phyloP scores from a whole-genome alignment of 2,113 vertebrate genomes.

The Paradoxurus hermaphroditus region DNA sequence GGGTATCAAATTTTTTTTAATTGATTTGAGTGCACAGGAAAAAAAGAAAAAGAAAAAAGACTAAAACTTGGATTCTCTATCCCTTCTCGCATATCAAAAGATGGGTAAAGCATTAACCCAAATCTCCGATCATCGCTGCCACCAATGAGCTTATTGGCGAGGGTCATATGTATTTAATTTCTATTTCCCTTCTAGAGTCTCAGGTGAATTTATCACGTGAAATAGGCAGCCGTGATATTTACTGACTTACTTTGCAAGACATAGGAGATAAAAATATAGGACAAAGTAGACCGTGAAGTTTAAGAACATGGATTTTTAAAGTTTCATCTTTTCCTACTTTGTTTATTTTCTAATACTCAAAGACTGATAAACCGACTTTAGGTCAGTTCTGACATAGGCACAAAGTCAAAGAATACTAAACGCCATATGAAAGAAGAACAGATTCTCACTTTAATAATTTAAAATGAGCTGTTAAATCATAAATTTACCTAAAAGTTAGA shows the following conservation, averaged over 20 bases:
- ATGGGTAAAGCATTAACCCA: neutral
- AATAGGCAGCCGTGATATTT: neutral
- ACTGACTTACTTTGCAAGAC: neutral
- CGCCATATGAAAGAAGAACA: neutral
- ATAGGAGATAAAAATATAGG: neutral
- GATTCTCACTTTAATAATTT: neutral
- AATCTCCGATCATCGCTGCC: neutral
- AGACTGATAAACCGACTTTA: too few species aligned
- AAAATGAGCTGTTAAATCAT: neutral
- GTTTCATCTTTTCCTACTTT: too few species aligned
- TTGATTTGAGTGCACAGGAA: neutral
- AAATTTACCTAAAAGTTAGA: neutral
- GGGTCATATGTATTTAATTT: neutral
- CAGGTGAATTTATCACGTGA: neutral
- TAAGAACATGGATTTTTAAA: neutral
- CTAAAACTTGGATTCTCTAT: neutral
- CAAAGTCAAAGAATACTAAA: neutral
- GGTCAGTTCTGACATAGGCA: neutral
- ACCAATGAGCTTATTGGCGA: neutral
- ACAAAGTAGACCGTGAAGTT: neutral
- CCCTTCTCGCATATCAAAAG: neutral
- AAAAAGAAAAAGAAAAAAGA: neutral
- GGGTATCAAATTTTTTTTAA: neutral
- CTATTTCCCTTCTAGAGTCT: neutral
- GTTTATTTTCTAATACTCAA: too few species aligned